Conservation (phyloP, 2,888 invertebrate species). For the Oscheius sp. region DNA sequence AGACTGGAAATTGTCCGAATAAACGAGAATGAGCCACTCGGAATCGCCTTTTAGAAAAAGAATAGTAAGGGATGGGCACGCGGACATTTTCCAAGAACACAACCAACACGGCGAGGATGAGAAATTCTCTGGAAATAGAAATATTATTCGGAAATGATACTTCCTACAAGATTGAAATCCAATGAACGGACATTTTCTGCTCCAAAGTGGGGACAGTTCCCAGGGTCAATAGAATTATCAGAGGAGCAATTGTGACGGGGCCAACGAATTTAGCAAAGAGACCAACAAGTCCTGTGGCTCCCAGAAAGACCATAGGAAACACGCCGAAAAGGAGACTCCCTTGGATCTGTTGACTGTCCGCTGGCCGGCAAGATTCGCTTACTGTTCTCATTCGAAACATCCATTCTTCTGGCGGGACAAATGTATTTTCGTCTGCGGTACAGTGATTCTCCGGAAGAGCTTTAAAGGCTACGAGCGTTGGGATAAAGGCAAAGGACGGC, state of each 20-base stretch:
- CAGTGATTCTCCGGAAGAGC: slow-evolving; percentile 56
- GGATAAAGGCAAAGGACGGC: slow-evolving; percentile 70
- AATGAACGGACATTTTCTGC: slow-evolving; percentile 62
- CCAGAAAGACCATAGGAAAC: slow-evolving; percentile 62
- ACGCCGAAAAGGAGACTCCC: slow-evolving; percentile 65
- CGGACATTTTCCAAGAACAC: slow-evolving; percentile 59
- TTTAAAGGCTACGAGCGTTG: slow-evolving; percentile 64
- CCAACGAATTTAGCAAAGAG: slow-evolving; percentile 60
- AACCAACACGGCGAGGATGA: slow-evolving; percentile 53
- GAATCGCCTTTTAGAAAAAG: slow-evolving; percentile 41
- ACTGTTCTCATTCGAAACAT: slow-evolving; percentile 51
- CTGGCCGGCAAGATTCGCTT: neutral
- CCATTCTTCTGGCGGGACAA: slow-evolving; percentile 62
- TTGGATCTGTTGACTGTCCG: slow-evolving; percentile 54
- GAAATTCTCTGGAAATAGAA: slow-evolving; percentile 56
- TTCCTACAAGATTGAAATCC: slow-evolving; percentile 65
- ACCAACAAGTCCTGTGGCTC: slow-evolving; percentile 61
- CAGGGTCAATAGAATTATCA: slow-evolving; percentile 60
- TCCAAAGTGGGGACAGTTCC: slow-evolving; percentile 59
- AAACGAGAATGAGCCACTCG: slow-evolving; percentile 42
- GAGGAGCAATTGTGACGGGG: slow-evolving; percentile 67
- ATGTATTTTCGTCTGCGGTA: slow-evolving; percentile 45
- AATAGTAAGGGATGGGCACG: slow-evolving; percentile 61
- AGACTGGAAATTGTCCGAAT: slow-evolving; percentile 67
- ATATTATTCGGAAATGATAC: neutral